Percentiles rank a stretch among this genome's conserved stretches.
These are phyloP conservation scores for Argyrosomus japonicus DNA, from an alignment of 2,113 vertebrate species.

Conservation along the genomic window DNA sequence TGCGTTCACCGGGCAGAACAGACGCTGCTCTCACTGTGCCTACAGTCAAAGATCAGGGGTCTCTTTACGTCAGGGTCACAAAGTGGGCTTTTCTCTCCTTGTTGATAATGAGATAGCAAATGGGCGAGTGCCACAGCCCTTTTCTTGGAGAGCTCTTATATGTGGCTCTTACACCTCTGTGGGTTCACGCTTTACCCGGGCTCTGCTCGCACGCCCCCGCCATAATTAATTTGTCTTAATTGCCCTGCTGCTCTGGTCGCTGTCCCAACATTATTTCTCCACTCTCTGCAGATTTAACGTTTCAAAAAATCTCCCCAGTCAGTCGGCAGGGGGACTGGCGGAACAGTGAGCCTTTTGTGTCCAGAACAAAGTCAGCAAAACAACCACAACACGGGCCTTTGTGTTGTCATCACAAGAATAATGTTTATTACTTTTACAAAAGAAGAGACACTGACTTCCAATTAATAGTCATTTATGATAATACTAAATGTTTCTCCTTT, in stretches of 20 bases:
- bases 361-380: slow-evolving; percentile 74
- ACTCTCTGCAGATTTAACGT: slow-evolving; percentile 74
- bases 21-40: slow-evolving; percentile 16
- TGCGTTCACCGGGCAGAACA: slow-evolving; percentile 60
- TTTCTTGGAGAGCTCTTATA: slow-evolving; percentile 34
- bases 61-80: slow-evolving; percentile 54
- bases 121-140: slow-evolving; percentile 27
- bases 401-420: slow-evolving; percentile 73
- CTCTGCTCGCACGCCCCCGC: slow-evolving; percentile 36
- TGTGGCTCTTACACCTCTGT: slow-evolving; percentile 57
- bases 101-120: slow-evolving; percentile 79
- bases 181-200: slow-evolving; percentile 56
- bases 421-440: slow-evolving; percentile 71
- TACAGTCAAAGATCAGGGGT: slow-evolving; percentile 14
- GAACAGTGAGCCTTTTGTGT: slow-evolving; percentile 73
- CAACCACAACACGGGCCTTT: slow-evolving; percentile 77
- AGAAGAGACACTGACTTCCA: slow-evolving; percentile 44
- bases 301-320: slow-evolving; percentile 64
- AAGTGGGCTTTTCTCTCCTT: slow-evolving; percentile 53
- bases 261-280: slow-evolving; percentile 74
- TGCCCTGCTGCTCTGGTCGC: slow-evolving; percentile 77
- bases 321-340: slow-evolving; percentile 48
- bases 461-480: slow-evolving; percentile 36
- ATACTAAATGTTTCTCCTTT: slow-evolving; percentile 11
- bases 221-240: slow-evolving; percentile 85